Percentiles rank a stretch among this genome's conserved stretches.
phyloP scores from a whole-genome alignment of 2,888 invertebrate species.

The Troilus luridus region DNA sequence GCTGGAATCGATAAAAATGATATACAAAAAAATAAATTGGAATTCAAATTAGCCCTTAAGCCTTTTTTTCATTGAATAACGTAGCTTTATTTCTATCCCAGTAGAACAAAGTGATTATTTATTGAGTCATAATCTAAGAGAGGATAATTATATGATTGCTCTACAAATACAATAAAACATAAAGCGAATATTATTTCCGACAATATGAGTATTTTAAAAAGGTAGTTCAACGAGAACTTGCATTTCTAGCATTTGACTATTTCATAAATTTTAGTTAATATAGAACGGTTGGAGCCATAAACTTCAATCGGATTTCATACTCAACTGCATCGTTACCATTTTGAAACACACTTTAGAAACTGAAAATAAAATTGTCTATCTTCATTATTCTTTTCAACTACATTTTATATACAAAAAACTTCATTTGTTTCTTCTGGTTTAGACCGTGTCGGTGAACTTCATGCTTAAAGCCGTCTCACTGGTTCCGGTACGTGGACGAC shows the following conservation, averaged over 20 bases:
- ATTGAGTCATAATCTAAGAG: neutral
- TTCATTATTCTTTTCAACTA: too few relatives aligned
- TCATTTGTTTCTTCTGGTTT: too few relatives aligned
- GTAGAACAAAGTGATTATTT: neutral
- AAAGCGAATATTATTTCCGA: neutral
- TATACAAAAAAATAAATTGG: too few relatives aligned
- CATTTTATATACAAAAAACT: too few relatives aligned
- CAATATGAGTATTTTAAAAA: neutral
- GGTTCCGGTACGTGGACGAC: too few relatives aligned
- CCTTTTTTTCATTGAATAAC: too few relatives aligned
- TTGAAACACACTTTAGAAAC: neutral
- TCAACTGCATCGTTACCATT: neutral
- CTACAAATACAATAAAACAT: neutral
- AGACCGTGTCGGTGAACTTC: too few relatives aligned
- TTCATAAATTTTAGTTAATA: neutral
- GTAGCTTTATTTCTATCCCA: neutral
- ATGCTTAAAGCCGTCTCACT: too few relatives aligned
- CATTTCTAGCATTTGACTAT: neutral
- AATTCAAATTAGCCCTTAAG: too few relatives aligned
- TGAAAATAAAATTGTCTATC: neutral
- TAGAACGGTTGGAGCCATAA: neutral
- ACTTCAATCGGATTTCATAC: neutral
- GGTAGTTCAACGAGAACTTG: too few relatives aligned
- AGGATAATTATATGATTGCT: neutral
- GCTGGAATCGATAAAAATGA: too few relatives aligned